phyloP scores from a whole-genome alignment of 2,888 invertebrate genomes.

The Luffia ferchaultella region DNA sequence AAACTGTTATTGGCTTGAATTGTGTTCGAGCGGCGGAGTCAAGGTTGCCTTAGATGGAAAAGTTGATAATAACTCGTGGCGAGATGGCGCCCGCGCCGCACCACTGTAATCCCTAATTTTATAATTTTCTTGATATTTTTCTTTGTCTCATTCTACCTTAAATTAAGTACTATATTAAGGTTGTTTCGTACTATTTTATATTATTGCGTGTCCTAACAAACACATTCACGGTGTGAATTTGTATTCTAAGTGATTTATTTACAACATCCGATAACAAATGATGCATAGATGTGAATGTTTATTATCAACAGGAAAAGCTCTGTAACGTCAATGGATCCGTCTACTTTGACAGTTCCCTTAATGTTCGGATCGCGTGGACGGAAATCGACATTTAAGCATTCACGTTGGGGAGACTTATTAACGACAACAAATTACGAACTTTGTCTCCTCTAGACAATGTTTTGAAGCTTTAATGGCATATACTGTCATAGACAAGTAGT shows the following conservation, averaged over 20 bases:
- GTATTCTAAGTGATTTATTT: neutral
- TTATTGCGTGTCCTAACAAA: neutral
- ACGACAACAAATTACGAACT: neutral
- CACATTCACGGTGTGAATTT: neutral
- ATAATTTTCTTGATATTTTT: neutral
- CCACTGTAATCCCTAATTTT: neutral
- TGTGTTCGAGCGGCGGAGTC: constrained; percentile 24
- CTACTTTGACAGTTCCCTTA: constrained; percentile 29
- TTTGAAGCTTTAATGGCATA: neutral
- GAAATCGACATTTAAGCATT: constrained; percentile 56
- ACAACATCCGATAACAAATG: neutral
- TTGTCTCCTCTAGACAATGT: neutral
- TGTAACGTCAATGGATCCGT: neutral
- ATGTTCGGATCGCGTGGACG: constrained; percentile 56
- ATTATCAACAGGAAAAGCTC: neutral
- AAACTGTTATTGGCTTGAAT: constrained; percentile 64
- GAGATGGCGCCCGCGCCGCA: neutral
- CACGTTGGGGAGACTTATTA: constrained; percentile 29
- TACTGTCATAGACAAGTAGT: too few species aligned
- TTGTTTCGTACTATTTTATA: neutral
- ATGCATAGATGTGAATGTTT: neutral
- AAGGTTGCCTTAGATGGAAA: neutral
- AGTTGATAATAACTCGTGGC: neutral
- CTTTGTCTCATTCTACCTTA: neutral
- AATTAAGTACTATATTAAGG: neutral